A percentile compares a stretch with the other conserved stretches of the same genome.
phyloP scores from a whole-genome alignment of 2,888 invertebrate genomes.

The Mesorhabditis belari region DNA sequence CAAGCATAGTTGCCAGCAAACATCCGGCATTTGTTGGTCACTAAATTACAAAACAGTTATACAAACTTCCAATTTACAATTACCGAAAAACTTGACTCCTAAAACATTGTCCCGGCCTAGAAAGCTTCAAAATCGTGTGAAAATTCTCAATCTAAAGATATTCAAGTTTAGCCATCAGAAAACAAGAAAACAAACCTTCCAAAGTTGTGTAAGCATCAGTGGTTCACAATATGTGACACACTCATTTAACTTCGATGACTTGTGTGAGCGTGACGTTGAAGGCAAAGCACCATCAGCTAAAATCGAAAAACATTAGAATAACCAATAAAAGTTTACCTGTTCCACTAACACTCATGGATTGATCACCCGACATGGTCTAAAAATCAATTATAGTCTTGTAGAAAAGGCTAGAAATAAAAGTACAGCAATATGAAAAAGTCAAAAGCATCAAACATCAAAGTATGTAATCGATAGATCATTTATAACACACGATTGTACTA shows the following conservation, averaged over 20 bases:
- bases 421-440: too few relatives aligned
- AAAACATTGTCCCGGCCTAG: slow-evolving; percentile 49
- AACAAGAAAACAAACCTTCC: slow-evolving; percentile 38
- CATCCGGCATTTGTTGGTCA: slow-evolving; percentile 43
- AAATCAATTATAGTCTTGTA: too few relatives aligned
- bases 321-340: too few relatives aligned
- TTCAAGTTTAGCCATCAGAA: slow-evolving; percentile 1
- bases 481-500: too few relatives aligned
- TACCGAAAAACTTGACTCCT: slow-evolving; percentile 47
- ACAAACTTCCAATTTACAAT: neutral
- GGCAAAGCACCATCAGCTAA: neutral
- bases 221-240: slow-evolving; percentile 48
- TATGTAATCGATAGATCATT: too few relatives aligned
- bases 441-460: too few relatives aligned
- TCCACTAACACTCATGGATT: too few relatives aligned
- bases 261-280: neutral
- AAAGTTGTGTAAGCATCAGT: slow-evolving; percentile 46
- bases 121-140: slow-evolving; percentile 45
- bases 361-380: too few relatives aligned
- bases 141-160: slow-evolving; percentile 45
- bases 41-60: slow-evolving; percentile 7
- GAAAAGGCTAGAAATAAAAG: too few relatives aligned
- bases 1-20: slow-evolving; percentile 52
- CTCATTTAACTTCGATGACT: slow-evolving; percentile 20
- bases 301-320: too few relatives aligned